Conservation (phyloP, 1,140 invertebrate genomes). For the Phymorhynchus buccinoides region DNA sequence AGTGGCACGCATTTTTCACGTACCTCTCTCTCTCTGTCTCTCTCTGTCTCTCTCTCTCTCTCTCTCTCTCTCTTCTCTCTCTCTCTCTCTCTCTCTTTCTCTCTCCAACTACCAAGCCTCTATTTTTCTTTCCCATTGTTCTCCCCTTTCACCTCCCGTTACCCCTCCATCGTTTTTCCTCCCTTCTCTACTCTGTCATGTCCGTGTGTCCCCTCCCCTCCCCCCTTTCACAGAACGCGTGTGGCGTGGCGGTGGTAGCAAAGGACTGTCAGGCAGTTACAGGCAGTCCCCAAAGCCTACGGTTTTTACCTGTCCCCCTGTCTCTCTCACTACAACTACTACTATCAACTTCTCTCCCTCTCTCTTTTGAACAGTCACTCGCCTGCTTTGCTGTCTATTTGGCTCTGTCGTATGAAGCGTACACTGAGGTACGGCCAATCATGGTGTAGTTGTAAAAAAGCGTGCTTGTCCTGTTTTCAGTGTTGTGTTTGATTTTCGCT, state of each 20-base stretch:
- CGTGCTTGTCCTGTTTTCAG: too few species aligned
- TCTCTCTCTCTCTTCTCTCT: neutral
- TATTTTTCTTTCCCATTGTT: neutral
- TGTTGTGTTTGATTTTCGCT: too few species aligned
- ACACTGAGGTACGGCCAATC: too few species aligned
- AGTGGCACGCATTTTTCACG: neutral
- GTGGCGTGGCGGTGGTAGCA: neutral
- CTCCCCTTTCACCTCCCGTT: neutral
- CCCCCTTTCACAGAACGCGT: neutral
- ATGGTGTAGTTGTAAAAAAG: too few species aligned
- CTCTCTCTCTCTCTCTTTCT: neutral
- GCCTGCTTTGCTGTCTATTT: neutral
- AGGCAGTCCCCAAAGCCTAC: too few species aligned
- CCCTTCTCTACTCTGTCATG: neutral
- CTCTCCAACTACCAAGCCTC: neutral
- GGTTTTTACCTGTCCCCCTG: neutral
- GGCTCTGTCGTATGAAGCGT: neutral
- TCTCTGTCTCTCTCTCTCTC: neutral
- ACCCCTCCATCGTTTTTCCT: neutral
- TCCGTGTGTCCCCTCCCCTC: neutral
- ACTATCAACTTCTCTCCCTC: neutral
- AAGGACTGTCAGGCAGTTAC: neutral
- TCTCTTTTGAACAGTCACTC: neutral
- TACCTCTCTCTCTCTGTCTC: neutral
- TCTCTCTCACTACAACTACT: neutral